These are phyloP conservation scores for Vulpes vulpes DNA, from an alignment of 2,113 vertebrate species.

Conservation along the genomic window DNA sequence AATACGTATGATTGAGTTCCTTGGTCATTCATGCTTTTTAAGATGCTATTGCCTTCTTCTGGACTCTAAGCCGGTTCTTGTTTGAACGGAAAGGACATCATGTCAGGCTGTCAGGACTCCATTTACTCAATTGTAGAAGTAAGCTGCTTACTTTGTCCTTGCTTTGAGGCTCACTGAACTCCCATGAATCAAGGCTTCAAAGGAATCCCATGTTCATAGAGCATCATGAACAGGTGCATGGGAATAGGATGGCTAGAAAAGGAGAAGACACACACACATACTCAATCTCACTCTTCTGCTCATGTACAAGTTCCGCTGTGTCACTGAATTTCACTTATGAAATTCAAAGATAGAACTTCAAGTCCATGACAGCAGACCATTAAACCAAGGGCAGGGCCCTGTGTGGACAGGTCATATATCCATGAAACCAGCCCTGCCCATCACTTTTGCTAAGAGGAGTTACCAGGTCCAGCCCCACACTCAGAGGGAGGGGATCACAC, in stretches of 20 bases:
- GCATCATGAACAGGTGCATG: no score
- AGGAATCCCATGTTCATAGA: not conserved
- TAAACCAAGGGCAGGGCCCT: not conserved
- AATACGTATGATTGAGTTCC: not conserved
- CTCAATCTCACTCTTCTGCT: not conserved
- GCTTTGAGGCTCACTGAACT: not conserved
- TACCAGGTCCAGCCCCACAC: not conserved
- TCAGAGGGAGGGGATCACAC: not conserved
- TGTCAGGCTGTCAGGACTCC: not conserved
- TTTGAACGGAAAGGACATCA: not conserved
- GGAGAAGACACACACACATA: not conserved
- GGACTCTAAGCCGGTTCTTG: not conserved
- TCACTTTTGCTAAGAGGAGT: not conserved
- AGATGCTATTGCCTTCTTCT: not conserved
- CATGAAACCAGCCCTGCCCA: not conserved
- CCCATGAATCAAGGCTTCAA: not conserved
- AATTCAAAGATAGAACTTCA: not conserved
- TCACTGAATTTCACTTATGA: not conserved
- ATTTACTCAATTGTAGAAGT: not conserved
- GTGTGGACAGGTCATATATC: not conserved
- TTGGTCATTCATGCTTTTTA: not conserved
- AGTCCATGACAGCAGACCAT: not conserved
- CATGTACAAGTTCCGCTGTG: not conserved
- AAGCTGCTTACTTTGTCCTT: not conserved
- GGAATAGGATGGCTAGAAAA: not conserved